phyloP scores from a whole-genome alignment of 2,113 vertebrate genomes.

The Dinomys branickii region DNA sequence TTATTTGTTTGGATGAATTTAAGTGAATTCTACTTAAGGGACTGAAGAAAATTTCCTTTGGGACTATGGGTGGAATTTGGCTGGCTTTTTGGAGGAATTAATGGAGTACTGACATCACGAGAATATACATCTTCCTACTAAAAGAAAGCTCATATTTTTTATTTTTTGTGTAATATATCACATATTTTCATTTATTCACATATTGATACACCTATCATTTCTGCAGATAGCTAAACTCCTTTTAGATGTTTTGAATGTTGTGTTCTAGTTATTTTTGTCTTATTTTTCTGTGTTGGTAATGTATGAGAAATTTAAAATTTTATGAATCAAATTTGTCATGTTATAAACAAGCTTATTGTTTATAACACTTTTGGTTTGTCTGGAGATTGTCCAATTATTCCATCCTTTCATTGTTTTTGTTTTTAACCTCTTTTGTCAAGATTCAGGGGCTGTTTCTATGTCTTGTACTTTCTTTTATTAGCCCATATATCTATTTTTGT shows the following conservation, averaged over 20 bases:
- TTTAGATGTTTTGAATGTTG: neutral
- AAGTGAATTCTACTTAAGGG: neutral
- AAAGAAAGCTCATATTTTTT: neutral
- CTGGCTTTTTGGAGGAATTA: neutral
- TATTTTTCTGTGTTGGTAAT: neutral
- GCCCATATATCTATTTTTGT: neutral
- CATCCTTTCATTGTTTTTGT: neutral
- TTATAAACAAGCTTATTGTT: neutral
- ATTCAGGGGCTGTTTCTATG: neutral
- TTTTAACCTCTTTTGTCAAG: neutral
- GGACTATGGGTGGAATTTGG: neutral
- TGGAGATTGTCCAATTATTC: neutral
- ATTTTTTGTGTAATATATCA: too few relatives aligned
- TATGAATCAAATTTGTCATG: neutral
- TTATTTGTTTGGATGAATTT: neutral
- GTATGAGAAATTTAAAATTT: neutral
- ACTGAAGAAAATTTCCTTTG: neutral
- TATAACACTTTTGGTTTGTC: neutral
- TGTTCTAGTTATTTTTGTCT: neutral
- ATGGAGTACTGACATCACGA: too few relatives aligned
- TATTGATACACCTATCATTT: neutral
- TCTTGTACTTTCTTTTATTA: neutral
- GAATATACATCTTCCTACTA: neutral
- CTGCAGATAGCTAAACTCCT: neutral
- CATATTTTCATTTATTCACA: neutral